Evolutionary conservation across 2,113 vertebrate species (phyloP).

Genomic region (Paracanthobrama guichenoti): DNA sequence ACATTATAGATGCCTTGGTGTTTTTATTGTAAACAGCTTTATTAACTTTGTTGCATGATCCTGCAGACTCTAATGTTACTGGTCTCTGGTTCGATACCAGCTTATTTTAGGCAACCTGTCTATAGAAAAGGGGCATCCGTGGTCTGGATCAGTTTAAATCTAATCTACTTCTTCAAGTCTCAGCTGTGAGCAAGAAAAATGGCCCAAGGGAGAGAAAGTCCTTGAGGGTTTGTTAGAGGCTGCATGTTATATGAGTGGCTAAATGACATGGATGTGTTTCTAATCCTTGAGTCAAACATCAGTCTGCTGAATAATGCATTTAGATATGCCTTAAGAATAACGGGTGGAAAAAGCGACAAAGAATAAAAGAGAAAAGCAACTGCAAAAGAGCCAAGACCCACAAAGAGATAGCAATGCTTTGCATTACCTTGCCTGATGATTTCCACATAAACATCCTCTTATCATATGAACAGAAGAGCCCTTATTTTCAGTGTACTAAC

Average conservation of each 20-base stretch:
- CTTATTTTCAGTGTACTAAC: constrained; percentile 40
- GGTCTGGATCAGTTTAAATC: constrained; percentile 36
- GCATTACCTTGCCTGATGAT: constrained; percentile 22
- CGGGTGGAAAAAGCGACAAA: neutral
- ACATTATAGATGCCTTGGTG: too few species aligned
- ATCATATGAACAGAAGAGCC: constrained; percentile 43
- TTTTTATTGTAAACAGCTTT: neutral
- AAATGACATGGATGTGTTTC: constrained; percentile 27
- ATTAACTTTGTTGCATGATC: neutral
- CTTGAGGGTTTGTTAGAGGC: constrained; percentile 19
- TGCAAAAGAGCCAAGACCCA: neutral
- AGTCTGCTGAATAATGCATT: constrained; percentile 25
- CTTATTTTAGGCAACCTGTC: neutral
- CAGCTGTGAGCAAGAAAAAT: constrained; percentile 37
- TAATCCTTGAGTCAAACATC: neutral
- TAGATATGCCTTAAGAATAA: neutral
- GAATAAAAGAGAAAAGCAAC: constrained; percentile 7
- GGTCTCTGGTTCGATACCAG: neutral
- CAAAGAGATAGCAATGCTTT: neutral
- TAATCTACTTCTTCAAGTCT: constrained; percentile 22
- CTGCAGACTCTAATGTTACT: neutral
- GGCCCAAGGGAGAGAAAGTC: neutral
- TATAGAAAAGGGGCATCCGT: neutral
- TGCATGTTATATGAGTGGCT: neutral
- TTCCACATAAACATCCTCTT: constrained; percentile 37